phyloP scores from a whole-genome alignment of 2,888 invertebrate species.

The Druceiella hillmani region DNA sequence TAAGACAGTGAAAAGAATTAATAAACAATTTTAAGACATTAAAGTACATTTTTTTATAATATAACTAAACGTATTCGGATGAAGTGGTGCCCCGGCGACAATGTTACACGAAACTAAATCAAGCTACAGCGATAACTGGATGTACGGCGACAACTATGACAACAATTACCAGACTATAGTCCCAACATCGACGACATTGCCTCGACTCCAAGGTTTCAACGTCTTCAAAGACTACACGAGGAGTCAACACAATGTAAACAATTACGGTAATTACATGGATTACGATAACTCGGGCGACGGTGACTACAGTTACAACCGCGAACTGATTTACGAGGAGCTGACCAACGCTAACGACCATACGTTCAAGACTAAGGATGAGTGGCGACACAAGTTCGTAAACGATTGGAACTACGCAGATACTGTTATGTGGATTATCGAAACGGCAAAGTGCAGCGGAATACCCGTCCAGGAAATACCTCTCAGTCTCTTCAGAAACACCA shows the following conservation, averaged over 20 bases:
- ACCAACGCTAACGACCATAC: conserved; percentile 37
- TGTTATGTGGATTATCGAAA: conserved; percentile 49
- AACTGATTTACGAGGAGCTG: conserved; percentile 44
- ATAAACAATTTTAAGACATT: too few species aligned
- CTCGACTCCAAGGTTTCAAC: conserved; percentile 2
- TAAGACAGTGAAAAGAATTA: too few species aligned
- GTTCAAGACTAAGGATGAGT: conserved; percentile 42
- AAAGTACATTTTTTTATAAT: too few species aligned
- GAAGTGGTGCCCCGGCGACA: too few species aligned
- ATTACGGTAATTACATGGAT: neutral
- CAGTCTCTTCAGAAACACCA: conserved; percentile 37
- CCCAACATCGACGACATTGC: too few species aligned
- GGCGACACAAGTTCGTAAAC: conserved; percentile 48
- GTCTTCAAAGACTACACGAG: neutral
- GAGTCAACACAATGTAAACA: neutral
- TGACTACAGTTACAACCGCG: neutral
- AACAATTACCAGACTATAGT: too few species aligned
- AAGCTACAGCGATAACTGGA: too few species aligned
- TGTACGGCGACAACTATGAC: too few species aligned
- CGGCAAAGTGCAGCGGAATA: conserved; percentile 35
- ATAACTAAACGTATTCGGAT: too few species aligned
- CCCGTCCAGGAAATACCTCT: conserved; percentile 41
- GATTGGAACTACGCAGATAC: conserved; percentile 55
- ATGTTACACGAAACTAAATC: too few species aligned
- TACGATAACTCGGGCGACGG: neutral